Percentiles rank a stretch among this genome's conserved stretches.
Conservation (phyloP, 2,113 vertebrate genomes). For the Lepus timidus region DNA sequence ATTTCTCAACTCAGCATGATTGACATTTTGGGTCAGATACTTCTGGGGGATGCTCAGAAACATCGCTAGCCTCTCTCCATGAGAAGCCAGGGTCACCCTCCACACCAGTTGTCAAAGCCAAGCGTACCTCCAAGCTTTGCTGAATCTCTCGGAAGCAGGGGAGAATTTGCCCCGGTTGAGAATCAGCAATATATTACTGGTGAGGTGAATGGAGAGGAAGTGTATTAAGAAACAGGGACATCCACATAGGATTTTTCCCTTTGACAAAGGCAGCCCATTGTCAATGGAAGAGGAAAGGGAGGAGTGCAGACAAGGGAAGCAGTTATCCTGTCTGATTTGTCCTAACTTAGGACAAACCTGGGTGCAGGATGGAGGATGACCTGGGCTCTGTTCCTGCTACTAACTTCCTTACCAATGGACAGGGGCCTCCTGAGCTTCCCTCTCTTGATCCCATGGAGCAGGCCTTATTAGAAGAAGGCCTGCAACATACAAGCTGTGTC, state of each 20-base stretch:
- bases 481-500: not conserved
- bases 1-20: not conserved
- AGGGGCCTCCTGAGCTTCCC: not conserved
- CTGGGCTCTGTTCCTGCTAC: not conserved
- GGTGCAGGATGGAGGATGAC: not conserved
- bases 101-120: not conserved
- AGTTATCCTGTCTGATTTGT: not conserved
- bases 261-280: constrained; percentile 13
- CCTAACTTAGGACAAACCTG: not conserved
- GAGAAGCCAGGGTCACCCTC: not conserved
- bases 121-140: not conserved
- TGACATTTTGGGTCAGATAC: not conserved
- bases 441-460: not conserved
- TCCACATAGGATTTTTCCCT: not conserved
- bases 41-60: not conserved
- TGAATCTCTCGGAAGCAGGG: not conserved
- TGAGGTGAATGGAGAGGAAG: not conserved
- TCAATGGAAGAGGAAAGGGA: not conserved
- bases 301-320: not conserved
- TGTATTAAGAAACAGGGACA: not conserved
- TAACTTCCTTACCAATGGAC: not conserved
- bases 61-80: not conserved
- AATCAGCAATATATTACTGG: not conserved
- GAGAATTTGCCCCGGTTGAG: not conserved
- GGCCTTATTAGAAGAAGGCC: not conserved